phyloP scores from a whole-genome alignment of 2,888 invertebrate genomes.

The Pollenia amentaria region DNA sequence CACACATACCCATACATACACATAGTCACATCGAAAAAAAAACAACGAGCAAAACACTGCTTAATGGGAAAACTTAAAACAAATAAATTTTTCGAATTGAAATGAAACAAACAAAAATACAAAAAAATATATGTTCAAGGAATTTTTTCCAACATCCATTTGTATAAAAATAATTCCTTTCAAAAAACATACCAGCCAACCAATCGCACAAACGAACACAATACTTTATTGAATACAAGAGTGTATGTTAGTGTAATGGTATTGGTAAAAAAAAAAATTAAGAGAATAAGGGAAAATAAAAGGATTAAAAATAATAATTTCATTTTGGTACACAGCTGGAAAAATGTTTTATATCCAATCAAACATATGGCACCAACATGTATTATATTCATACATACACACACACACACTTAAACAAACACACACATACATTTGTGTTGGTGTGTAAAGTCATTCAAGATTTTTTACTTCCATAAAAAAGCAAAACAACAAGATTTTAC shows the following conservation, averaged over 20 bases:
- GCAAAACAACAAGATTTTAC: background rate
- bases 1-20: background rate
- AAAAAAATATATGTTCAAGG: background rate
- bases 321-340: conserved; percentile 69
- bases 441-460: background rate
- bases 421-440: background rate
- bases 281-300: conserved; percentile 41
- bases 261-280: conserved; percentile 23
- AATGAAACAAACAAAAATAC: conserved; percentile 41
- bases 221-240: background rate
- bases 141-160: conserved; percentile 24
- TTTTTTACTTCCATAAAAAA: background rate
- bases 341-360: conserved; percentile 72
- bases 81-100: conserved; percentile 65
- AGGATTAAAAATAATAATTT: conserved; percentile 72
- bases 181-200: background rate
- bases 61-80: conserved; percentile 69
- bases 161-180: conserved; percentile 32
- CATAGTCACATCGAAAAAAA: background rate
- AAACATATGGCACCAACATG: conserved; percentile 63
- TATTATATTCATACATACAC: conserved; percentile 25
- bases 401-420: conserved; percentile 23
- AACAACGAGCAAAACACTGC: conserved; percentile 24
- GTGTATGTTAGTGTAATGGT: conserved; percentile 1
- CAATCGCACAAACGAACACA: background rate